Evolutionary conservation across 2,113 vertebrate species (phyloP), one percentile per base, ranked within the genome.

Genomic region (Psettodes erumei): DNA sequence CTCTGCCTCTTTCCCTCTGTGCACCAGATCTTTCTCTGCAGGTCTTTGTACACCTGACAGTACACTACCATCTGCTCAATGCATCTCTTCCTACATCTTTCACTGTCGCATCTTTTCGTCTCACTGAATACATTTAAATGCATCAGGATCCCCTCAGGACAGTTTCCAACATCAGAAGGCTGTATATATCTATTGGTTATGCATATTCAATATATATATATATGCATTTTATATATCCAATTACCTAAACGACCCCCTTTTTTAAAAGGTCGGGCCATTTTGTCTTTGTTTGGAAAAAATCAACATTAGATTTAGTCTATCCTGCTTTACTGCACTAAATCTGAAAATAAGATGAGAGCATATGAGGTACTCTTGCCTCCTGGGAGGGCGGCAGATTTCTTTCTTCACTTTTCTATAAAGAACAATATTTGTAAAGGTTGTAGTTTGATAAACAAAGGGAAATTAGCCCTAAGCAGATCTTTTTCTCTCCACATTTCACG

Each of bases 21-120:
- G 83, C 76, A 82, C 77, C 87, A 86, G 85, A 79, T 84, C 85
- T 85, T 60, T 83, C 89, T 80, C 89, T 75, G 86, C 79, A 82
- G 84, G 87, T 82, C 77, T 71, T 71, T 65, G 63, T 88, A 77
- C 86, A 85, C 86, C 86, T 91, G 86, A 86, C 64, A 82, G 83
- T 71, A 69, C 73, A 74, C 61, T 3, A 37, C 85, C 90, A 90
- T 91, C 84, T 91, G 88, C 69, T 88, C 82, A 32, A 21, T 48
- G 32, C 67, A 11, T 68, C 65, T 85, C 74, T 64, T 67, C 37
- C 71, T 61, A 58, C 64, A 72, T 83, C 65, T 77, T 73, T 53
- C 8, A 35, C 25, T 60, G 30, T 77, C 27, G 37, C 54, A 56
- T 42, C 30, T 56, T 56, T 66, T 51, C 42, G 32, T 71, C 75